Evolutionary conservation across 2,797 vertebrate genomes (phyloP).

Genomic region (Otolemur crassicaudatus): DNA sequence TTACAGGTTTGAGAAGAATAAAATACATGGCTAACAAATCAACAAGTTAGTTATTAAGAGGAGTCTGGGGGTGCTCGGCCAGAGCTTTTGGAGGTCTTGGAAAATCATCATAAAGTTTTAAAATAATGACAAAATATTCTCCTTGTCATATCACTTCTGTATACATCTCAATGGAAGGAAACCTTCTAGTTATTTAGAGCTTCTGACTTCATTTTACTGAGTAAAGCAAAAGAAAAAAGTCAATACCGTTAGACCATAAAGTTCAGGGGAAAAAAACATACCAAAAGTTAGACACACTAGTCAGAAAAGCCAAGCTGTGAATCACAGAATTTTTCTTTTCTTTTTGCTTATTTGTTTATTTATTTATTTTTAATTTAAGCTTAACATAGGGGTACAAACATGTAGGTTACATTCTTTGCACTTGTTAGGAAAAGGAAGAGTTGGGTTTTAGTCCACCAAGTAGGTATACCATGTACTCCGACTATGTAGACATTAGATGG

Average conservation of each 20-base stretch:
- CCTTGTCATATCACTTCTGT: neutral
- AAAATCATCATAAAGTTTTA: slow-evolving; percentile 55
- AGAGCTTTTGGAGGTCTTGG: neutral
- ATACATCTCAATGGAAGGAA: neutral
- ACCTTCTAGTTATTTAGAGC: neutral
- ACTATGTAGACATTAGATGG: too few species aligned
- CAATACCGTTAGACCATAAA: neutral
- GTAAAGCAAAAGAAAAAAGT: slow-evolving; percentile 25
- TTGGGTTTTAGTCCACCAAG: too few species aligned
- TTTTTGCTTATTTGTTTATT: too few species aligned
- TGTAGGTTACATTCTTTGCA: too few species aligned
- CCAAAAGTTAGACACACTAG: neutral
- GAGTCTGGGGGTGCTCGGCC: neutral
- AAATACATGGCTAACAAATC: neutral
- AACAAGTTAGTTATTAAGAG: neutral
- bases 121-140: slow-evolving; percentile 46
- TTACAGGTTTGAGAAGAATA: slow-evolving; percentile 5
- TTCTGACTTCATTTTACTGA: slow-evolving; percentile 40
- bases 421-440: too few species aligned
- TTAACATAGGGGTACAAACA: too few species aligned
- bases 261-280: slow-evolving; percentile 4
- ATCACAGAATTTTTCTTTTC: neutral
- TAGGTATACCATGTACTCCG: too few species aligned
- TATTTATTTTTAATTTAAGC: too few species aligned
- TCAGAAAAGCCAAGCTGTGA: neutral